These are phyloP conservation scores for Polymixis flavicincta DNA, from an alignment of 2,888 invertebrate genomes.

Conservation along the genomic window DNA sequence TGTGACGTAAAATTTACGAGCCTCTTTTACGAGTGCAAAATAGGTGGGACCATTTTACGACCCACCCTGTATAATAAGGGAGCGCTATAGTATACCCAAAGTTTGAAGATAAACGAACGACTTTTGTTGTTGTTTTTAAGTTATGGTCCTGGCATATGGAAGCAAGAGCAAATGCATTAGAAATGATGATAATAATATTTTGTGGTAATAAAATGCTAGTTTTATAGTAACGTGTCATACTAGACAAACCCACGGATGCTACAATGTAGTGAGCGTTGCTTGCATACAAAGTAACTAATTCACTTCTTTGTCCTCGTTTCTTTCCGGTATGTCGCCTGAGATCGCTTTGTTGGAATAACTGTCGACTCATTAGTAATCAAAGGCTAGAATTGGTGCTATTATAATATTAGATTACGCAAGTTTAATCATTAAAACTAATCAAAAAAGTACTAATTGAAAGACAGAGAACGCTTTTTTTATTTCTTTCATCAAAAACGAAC, in stretches of 20 bases:
- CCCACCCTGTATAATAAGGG: slow-evolving; percentile 84
- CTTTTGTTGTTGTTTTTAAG: slow-evolving; percentile 21
- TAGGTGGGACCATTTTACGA: slow-evolving; percentile 86
- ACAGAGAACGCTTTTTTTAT: background rate
- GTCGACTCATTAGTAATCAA: slow-evolving; percentile 14
- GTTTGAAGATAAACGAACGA: slow-evolving; percentile 50
- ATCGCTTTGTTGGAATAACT: slow-evolving; percentile 24
- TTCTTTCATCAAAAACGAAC: background rate
- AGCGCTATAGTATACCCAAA: slow-evolving; percentile 68
- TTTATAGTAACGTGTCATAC: slow-evolving; percentile 13
- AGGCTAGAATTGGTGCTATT: background rate
- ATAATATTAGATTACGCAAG: background rate
- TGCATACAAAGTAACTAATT: slow-evolving; percentile 38
- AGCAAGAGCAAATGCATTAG: slow-evolving; percentile 12
- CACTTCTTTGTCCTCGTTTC: slow-evolving; percentile 37
- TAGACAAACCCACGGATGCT: slow-evolving; percentile 29
- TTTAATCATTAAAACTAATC: background rate
- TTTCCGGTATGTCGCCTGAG: slow-evolving; percentile 29
- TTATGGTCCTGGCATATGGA: slow-evolving; percentile 13
- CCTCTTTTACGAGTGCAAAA: slow-evolving; percentile 88
- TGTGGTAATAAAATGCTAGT: slow-evolving; percentile 26
- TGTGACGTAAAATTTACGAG: slow-evolving; percentile 88
- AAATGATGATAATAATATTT: slow-evolving; percentile 6
- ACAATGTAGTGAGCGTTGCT: slow-evolving; percentile 4
- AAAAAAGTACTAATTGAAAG: background rate